Evolutionary conservation across 2,888 invertebrate genomes (phyloP), one percentile per base, ranked within the genome.

Genomic region (Cephus runcator): DNA sequence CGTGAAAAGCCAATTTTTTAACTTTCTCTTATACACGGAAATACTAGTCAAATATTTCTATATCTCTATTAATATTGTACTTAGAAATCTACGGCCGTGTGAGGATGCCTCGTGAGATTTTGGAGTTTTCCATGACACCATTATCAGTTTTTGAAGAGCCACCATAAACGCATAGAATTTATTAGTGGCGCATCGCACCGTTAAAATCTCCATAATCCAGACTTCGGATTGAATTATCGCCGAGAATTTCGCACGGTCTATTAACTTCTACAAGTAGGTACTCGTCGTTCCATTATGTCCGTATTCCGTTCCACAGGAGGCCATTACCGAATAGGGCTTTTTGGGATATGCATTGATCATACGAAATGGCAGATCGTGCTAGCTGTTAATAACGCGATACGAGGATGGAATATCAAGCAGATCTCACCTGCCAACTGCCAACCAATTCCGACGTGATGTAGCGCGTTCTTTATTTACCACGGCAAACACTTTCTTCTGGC

Each of bases 401-500:
- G 56, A 23, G 56, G 23, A 9, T 6, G 23, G 56, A 56, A 56
- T 56, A 56, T 56, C 56, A 23, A 56, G 56, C 23, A 56, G 56
- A 56, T 56, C 56, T 56, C 56, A 56, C 56, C 23, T 56, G 56
- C 56, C 56, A 56, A 56, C 56, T 56, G 23, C 56, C 56, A 56
- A 56, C 56, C 56, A 56, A 56, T 56, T 56, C 56, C 23, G 56
- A 56, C 56, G 56, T 56, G 56, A 56, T 56, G 9, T 23, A 56
- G 56, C 56, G 56, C 56, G 56, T 56, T 56, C 56, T 56, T 56
- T 56, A 56, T 56, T 56, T 56, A 56, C 56, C 23, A 15, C 56
- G 75, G 73, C 77, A 77, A 75, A 73, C 75, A 79, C 81, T 77
- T 81, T 80, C 80, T 80, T 77, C 79, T 77, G 78, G 75, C 79